Conservation (phyloP, 2,888 invertebrate genomes). For the Archips crataeganus region DNA sequence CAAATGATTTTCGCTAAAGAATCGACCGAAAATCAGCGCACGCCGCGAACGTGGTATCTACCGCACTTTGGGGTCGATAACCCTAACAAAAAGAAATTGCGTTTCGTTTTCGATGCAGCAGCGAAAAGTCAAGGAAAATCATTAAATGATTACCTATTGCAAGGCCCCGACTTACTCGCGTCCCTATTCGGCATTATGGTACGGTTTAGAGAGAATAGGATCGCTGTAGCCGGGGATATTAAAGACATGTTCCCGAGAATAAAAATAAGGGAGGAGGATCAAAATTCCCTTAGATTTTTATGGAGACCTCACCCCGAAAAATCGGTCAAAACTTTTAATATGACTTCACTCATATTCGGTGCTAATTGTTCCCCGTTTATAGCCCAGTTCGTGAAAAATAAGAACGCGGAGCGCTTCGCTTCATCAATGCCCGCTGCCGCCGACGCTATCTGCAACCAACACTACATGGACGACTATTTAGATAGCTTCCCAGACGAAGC, state of each 20-base stretch:
- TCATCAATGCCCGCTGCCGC: too few relatives aligned
- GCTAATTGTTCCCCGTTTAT: too few relatives aligned
- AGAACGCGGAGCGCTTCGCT: too few relatives aligned
- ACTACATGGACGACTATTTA: too few relatives aligned
- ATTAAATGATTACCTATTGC: background rate
- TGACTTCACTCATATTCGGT: too few relatives aligned
- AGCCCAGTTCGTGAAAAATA: too few relatives aligned
- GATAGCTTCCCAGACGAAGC: too few relatives aligned
- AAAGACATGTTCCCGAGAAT: background rate
- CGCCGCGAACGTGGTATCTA: slow-evolving; percentile 12
- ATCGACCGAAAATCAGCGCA: background rate
- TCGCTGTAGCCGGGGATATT: too few relatives aligned
- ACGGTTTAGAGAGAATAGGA: too few relatives aligned
- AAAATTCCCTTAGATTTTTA: slow-evolving; percentile 3
- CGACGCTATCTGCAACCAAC: too few relatives aligned
- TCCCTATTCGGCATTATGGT: too few relatives aligned
- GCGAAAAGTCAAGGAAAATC: background rate
- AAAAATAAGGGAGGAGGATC: slow-evolving; percentile 6
- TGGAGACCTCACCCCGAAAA: background rate
- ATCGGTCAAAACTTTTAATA: slow-evolving; percentile 23
- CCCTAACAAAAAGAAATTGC: slow-evolving; percentile 26
- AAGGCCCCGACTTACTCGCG: background rate
- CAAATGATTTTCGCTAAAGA: slow-evolving; percentile 28
- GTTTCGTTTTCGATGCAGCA: slow-evolving; percentile 13
- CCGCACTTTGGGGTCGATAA: slow-evolving; percentile 34